Evolutionary conservation across 2,113 vertebrate species (phyloP).

Genomic region (Pseudopodoces humilis): DNA sequence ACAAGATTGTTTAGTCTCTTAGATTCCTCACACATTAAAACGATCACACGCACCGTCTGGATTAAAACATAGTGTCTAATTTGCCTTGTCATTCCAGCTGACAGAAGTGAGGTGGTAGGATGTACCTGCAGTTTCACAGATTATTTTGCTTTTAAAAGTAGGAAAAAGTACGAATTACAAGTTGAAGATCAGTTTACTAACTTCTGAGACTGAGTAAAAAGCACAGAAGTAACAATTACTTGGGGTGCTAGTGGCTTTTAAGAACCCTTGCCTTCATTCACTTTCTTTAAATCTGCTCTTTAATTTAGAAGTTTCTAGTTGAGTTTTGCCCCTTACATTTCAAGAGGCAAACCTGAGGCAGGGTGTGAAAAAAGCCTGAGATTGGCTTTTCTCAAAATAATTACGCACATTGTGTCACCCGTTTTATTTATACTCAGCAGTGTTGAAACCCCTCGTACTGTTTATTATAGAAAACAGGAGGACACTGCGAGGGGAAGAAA

Average conservation of each 20-base stretch:
- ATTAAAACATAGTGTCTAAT: neutral
- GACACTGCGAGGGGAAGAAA: neutral
- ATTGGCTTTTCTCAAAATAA: neutral
- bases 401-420: neutral
- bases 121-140: neutral
- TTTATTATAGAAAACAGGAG: conserved; percentile 33
- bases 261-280: neutral
- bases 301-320: neutral
- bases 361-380: neutral
- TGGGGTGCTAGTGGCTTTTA: neutral
- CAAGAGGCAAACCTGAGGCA: neutral
- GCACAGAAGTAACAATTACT: neutral
- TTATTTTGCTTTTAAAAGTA: neutral
- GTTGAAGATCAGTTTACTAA: conserved; percentile 2
- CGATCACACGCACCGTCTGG: neutral
- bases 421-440: conserved; percentile 23
- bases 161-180: neutral
- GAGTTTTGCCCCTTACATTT: neutral
- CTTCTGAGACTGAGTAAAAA: neutral
- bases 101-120: neutral
- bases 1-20: neutral
- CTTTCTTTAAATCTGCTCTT: neutral
- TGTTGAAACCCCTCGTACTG: neutral
- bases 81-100: conserved; percentile 21
- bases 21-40: neutral